Conservation (phyloP, 2,113 vertebrate genomes). For the Rattus norvegicus region GRCr8 NC_086020.1:213261001-213261500, state of each 20-base stretch:
- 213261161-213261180: constrained; percentile 39
- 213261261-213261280: not conserved
- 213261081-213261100: not conserved
- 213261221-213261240: constrained; percentile 12
- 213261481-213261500: not conserved
- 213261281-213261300: not conserved
- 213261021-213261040: not conserved
- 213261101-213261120: constrained; percentile 15
- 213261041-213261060: not conserved
- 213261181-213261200: constrained; percentile 15
- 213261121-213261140: constrained; percentile 26
- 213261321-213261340: not conserved
- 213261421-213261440: not conserved
- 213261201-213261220: not conserved
- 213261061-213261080: not conserved
- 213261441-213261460: not conserved
- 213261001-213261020: not conserved
- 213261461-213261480: not conserved
- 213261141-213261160: not conserved
- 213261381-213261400: not conserved
- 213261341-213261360: not conserved
- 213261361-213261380: not conserved
- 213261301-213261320: constrained; percentile 40
- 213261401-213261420: not conserved
- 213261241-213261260: not conserved